Conservation (phyloP, 37 sponge, comb jelly and placozoan species). For the Agelas oroides region DNA sequence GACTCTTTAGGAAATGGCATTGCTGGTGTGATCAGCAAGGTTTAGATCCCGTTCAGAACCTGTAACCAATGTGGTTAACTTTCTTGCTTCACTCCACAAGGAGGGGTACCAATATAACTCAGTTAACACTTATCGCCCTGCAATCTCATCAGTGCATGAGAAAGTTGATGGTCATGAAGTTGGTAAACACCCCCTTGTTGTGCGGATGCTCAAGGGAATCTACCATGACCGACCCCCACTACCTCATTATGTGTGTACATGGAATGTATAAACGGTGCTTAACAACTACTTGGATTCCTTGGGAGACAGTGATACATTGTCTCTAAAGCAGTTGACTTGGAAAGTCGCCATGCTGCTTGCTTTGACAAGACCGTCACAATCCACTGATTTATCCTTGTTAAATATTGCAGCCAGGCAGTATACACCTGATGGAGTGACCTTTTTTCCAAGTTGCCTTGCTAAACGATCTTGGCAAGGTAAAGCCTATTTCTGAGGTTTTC, state of each 20-base stretch:
- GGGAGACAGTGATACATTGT: slow-evolving; percentile 8
- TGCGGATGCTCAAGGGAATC: slow-evolving; percentile 6
- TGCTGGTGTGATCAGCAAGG: slow-evolving; percentile 32
- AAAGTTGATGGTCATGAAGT: slow-evolving; percentile 31
- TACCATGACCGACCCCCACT: background rate
- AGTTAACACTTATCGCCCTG: background rate
- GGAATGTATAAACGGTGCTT: slow-evolving; percentile 25
- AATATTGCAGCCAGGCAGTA: background rate
- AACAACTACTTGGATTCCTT: background rate
- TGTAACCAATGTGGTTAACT: slow-evolving; percentile 25
- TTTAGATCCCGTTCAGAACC: slow-evolving; percentile 24
- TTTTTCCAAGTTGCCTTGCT: too few relatives aligned
- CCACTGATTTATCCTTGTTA: slow-evolving; percentile 38
- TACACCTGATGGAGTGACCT: too few relatives aligned
- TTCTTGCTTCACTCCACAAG: slow-evolving; percentile 20
- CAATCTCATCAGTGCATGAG: too few relatives aligned
- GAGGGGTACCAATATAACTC: slow-evolving; percentile 27
- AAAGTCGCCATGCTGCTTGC: slow-evolving; percentile 49
- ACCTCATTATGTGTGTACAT: background rate
- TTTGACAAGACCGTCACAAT: slow-evolving; percentile 36
- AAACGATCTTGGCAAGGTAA: too few relatives aligned
- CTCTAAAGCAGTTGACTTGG: slow-evolving; percentile 15
- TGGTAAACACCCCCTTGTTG: slow-evolving; percentile 37
- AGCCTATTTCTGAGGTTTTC: too few relatives aligned
- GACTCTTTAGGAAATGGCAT: too few relatives aligned